Conservation (phyloP, 2,888 invertebrate genomes). For the Aporophyla nigra region DNA sequence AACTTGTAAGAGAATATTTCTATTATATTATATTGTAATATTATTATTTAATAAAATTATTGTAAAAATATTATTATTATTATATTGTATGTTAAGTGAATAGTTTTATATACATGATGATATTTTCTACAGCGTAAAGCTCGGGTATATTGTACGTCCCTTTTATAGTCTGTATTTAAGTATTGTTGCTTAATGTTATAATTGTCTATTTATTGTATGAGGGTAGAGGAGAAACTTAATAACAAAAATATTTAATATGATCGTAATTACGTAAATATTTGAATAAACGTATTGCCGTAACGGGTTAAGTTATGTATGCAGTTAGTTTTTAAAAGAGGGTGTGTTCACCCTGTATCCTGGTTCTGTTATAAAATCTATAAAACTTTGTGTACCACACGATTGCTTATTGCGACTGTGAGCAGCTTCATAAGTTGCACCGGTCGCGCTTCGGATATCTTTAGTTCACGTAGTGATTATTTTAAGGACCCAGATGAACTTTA, state of each 20-base stretch:
- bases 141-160: slow-evolving; percentile 41
- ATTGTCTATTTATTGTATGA: slow-evolving; percentile 45
- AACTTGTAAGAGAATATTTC: slow-evolving; percentile 27
- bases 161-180: slow-evolving; percentile 24
- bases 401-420: slow-evolving; percentile 19
- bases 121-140: slow-evolving; percentile 45
- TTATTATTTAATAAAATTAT: slow-evolving; percentile 2
- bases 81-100: slow-evolving; percentile 17
- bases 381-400: slow-evolving; percentile 1
- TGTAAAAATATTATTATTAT: not conserved
- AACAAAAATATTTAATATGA: slow-evolving; percentile 18
- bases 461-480: slow-evolving; percentile 30
- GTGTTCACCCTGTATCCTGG: not conserved
- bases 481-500: slow-evolving; percentile 9
- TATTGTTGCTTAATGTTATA: slow-evolving; percentile 49
- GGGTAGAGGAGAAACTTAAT: slow-evolving; percentile 9
- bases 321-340: slow-evolving; percentile 1
- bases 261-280: slow-evolving; percentile 38
- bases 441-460: slow-evolving; percentile 12
- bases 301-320: slow-evolving; percentile 12
- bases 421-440: slow-evolving; percentile 51
- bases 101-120: slow-evolving; percentile 25
- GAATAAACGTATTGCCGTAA: slow-evolving; percentile 10
- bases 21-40: not conserved
- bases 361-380: not conserved